phyloP scores from a whole-genome alignment of 2,888 invertebrate species.

The Limnephilus lunatus region DNA sequence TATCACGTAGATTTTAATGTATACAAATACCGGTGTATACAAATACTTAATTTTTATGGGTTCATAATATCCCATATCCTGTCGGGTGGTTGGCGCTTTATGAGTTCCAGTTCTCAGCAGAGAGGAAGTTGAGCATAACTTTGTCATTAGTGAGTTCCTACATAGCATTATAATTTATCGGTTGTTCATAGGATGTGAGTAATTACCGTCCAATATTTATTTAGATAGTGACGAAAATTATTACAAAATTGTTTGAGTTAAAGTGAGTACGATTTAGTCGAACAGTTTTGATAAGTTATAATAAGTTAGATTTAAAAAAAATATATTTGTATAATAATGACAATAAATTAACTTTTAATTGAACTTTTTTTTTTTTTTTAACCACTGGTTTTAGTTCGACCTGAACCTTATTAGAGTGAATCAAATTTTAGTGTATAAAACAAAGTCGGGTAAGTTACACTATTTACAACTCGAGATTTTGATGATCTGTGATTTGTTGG shows the following conservation, averaged over 20 bases:
- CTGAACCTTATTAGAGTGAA: too few relatives aligned
- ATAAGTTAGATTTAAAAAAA: too few relatives aligned
- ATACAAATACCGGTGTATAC: neutral
- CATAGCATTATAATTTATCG: neutral
- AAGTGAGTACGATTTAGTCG: neutral
- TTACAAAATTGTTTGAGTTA: neutral
- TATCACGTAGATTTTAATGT: neutral
- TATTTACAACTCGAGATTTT: too few relatives aligned
- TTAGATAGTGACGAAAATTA: neutral
- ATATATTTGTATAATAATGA: too few relatives aligned
- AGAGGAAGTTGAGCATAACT: neutral
- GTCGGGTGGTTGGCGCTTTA: neutral
- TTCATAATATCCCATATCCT: neutral
- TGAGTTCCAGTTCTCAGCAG: slow-evolving; percentile 2
- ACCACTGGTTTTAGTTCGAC: too few relatives aligned
- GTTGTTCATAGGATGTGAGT: neutral
- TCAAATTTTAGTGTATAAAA: too few relatives aligned
- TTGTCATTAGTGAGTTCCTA: neutral
- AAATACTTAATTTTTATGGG: neutral
- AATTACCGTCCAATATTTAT: neutral
- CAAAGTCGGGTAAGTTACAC: too few relatives aligned
- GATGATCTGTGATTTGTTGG: too few relatives aligned
- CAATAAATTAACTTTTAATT: too few relatives aligned
- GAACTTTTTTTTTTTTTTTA: too few relatives aligned
- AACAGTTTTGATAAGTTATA: neutral